phyloP scores from a whole-genome alignment of 2,113 vertebrate genomes.

The Myanophis thanlyinensis region DNA sequence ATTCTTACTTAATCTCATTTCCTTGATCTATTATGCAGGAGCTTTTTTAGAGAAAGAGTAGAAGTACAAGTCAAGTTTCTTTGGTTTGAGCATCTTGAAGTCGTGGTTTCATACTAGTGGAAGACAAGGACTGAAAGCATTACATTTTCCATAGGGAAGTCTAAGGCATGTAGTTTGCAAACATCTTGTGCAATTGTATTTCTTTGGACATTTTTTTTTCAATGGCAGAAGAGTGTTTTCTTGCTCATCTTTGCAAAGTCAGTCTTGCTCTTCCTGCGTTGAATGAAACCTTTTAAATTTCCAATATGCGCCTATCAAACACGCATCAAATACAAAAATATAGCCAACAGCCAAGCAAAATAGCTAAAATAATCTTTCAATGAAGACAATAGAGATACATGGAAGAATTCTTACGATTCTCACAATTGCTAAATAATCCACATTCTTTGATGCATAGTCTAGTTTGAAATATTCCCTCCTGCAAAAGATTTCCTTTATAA shows the following conservation, averaged over 20 bases:
- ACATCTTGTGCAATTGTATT: not conserved
- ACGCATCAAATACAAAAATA: not conserved
- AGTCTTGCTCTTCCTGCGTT: not conserved
- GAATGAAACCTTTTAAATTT: not conserved
- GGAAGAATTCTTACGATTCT: not conserved
- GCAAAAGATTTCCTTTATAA: not conserved
- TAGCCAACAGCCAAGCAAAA: not conserved
- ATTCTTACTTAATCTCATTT: conserved; percentile 33
- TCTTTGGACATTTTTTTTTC: not conserved
- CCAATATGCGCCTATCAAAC: not conserved
- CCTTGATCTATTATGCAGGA: conserved; percentile 48
- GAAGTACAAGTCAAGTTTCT: not conserved
- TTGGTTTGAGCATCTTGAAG: not conserved
- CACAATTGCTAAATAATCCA: not conserved
- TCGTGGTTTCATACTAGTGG: not conserved
- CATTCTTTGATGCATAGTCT: not conserved
- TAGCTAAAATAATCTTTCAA: not conserved
- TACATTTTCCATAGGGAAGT: not conserved
- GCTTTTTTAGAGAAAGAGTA: not conserved
- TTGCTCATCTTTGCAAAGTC: not conserved
- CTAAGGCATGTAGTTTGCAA: not conserved
- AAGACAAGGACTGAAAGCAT: not conserved
- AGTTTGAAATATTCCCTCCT: not conserved
- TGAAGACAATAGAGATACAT: not conserved
- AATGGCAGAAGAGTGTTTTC: not conserved